Base-by-base conservation (phyloP, 2,113 vertebrate genomes). In the Shinisaurus crocodilurus region DNA sequence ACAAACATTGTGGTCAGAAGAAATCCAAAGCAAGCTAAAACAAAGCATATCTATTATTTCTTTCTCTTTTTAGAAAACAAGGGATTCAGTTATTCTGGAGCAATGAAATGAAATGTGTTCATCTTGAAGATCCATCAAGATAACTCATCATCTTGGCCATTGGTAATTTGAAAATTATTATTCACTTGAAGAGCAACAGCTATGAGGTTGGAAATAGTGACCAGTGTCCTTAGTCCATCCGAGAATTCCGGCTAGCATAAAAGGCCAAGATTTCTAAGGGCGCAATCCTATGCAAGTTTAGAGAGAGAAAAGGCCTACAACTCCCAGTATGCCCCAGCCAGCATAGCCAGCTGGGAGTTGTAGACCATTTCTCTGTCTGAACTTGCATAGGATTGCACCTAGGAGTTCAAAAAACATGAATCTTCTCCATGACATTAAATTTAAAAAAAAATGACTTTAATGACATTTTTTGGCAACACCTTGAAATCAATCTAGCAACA, bases 1-100 rank as follows among this genome's bases (percentile, higher is more conserved):
- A 54, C 83, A 48, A 8, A 45, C 48, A 88, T 10, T 82, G 50
- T 87, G 57, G 57, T 79, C 76, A 90, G 75, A 92, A 5, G n/a
- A 0, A 1, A 10, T 65, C 77, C 86, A 86, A 20, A 82, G 25
- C 43, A 90, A 23, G 37, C 27, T 63, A 83, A 75, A 25, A 34
- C 1, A 5, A 69, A 16, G 18, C 48, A 45, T 20, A 63, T 89
- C 80, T 89, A 13, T 63, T 10, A 43, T 72, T 8, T 45, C 18
- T 48, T 34, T 43, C 8, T 43, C 32, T 50, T 65, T 54, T 82
- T 69, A 37, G 29, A 69, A 87, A 76, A 32, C 6, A 48, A 76
- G 40, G 54, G 92, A 91, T 60, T 43, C 3, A 10, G 32, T 72
- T 60, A 25, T 63, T 63, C 43, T 63, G 54, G 37, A 88, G 16